These are phyloP conservation scores for Chrysochloris asiatica DNA, from an alignment of 2,113 vertebrate genomes.

Conservation along the genomic window DNA sequence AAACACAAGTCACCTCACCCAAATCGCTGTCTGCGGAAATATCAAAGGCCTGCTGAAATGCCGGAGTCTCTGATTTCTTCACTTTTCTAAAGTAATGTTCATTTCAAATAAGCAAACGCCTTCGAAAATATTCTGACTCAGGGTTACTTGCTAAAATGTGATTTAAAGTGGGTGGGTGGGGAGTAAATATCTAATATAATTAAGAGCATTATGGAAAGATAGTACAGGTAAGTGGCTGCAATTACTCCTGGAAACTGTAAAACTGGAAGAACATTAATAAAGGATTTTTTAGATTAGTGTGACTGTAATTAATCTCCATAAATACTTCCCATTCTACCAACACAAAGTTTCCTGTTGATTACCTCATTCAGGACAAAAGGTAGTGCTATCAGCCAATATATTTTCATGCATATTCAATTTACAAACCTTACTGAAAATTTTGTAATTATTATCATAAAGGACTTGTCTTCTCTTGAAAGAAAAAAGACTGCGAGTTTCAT, in stretches of 20 bases:
- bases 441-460: slow-evolving; percentile 77
- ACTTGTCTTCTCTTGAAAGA: slow-evolving; percentile 68
- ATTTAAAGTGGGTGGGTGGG: slow-evolving; percentile 16
- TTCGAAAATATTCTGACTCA: not conserved
- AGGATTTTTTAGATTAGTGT: slow-evolving; percentile 79
- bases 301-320: slow-evolving; percentile 82
- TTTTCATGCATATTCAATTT: slow-evolving; percentile 77
- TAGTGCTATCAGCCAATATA: slow-evolving; percentile 52
- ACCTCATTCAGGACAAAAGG: slow-evolving; percentile 69
- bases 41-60: slow-evolving; percentile 55
- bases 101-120: slow-evolving; percentile 72
- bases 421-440: slow-evolving; percentile 74
- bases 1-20: slow-evolving; percentile 85
- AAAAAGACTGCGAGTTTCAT: slow-evolving; percentile 48
- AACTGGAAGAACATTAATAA: slow-evolving; percentile 78
- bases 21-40: slow-evolving; percentile 80
- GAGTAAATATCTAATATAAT: slow-evolving; percentile 62
- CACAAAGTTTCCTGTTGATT: slow-evolving; percentile 75
- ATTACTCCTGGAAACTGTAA: slow-evolving; percentile 69
- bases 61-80: not conserved
- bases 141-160: slow-evolving; percentile 48
- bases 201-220: slow-evolving; percentile 70
- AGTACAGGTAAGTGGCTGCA: slow-evolving; percentile 58
- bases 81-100: slow-evolving; percentile 61
- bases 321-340: slow-evolving; percentile 73